Base-by-base conservation (phyloP, 2,113 vertebrate genomes). In the Athene noctua region DNA sequence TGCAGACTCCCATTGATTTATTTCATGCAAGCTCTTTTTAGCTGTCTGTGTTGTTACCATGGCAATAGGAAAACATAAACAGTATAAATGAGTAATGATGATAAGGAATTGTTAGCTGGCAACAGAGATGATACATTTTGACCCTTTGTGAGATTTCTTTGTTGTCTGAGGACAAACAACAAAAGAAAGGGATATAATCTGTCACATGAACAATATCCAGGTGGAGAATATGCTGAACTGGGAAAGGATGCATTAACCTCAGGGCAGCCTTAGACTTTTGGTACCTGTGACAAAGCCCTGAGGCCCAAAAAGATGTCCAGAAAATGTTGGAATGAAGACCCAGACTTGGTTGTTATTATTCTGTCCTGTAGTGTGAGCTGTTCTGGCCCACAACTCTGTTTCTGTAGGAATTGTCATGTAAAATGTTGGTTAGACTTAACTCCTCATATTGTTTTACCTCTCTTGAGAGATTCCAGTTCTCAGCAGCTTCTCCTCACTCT, bases 81-180 rank as follows among this genome's bases (percentile, higher is more conserved):
- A 93, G 71, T 91, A 49, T 93, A 89, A 91, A 89, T 97, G 95
- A 96, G 71, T 94, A 96, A 96, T 88, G 79, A 79, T 2, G 51
- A 96, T 97, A 96, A 96, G 77, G 91, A 96, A 89, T 96, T 96
- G 93, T 85, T 88, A 96, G 94, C 75, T 95, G 94, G 94, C 94
- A 97, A 72, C 77, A 84, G 80, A 80, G 75, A 95, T 91, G 62
- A 88, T 90, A 73, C 42, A 44, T 95, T 95, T 90, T 91, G 86
- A 94, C 61, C 59, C 80, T 82, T 78, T 93, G 66, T 81, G 63
- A 92, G 66, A 72, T 85, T 90, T 95, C 73, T 83, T 92, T 88
- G 74, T 80, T 94, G 63, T 89, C 67, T 83, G 80, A 93, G 61
- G 79, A 85, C 32, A 77, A 70, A 38, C 44, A 95, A 68, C 67